phyloP scores from a whole-genome alignment of 2,113 vertebrate species.

The Ifrita kowaldi region DNA sequence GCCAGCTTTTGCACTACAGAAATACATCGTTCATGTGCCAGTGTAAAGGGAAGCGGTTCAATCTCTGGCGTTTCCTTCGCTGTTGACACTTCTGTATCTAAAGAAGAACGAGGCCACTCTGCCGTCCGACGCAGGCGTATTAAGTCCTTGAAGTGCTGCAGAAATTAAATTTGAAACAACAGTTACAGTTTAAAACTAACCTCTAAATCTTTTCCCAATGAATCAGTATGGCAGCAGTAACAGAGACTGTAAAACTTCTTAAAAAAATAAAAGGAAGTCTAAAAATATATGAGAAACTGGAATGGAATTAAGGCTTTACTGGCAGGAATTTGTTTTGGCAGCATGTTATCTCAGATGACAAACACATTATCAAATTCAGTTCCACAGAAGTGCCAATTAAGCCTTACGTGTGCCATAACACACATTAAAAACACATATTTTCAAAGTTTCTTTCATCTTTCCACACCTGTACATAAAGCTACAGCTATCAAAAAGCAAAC shows the following conservation, averaged over 20 bases:
- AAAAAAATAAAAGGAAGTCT: background rate
- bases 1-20: conserved; percentile 95
- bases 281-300: background rate
- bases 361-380: background rate
- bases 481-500: background rate
- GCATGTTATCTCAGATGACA: background rate
- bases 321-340: background rate
- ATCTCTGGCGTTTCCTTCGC: conserved; percentile 93
- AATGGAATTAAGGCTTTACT: background rate
- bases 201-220: background rate
- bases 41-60: conserved; percentile 92
- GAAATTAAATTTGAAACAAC: background rate
- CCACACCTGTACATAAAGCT: background rate
- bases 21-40: conserved; percentile 96
- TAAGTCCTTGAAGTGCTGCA: conserved; percentile 97
- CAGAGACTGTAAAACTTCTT: background rate
- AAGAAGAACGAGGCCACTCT: conserved; percentile 93
- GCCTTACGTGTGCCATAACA: background rate
- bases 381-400: background rate
- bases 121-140: conserved; percentile 94
- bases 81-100: conserved; percentile 89
- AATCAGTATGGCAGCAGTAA: background rate
- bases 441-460: background rate
- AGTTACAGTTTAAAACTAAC: background rate
- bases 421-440: background rate